Evolutionary conservation across 2,113 vertebrate species (phyloP), one percentile per base, ranked within the genome.

Genomic region (Okapia johnstoni): DNA sequence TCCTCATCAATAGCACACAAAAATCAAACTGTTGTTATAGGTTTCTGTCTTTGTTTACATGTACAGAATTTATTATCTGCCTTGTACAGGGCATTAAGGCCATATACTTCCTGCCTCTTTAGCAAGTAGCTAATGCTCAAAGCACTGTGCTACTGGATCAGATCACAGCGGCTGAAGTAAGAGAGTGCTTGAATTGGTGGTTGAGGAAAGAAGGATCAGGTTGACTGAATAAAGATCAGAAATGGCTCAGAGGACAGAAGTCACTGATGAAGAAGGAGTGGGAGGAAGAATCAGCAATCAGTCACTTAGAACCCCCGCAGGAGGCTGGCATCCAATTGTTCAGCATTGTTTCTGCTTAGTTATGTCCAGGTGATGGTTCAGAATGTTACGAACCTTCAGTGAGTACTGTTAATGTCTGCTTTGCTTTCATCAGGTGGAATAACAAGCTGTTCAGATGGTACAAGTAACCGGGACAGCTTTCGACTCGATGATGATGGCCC

Each of bases 381-480:
- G 36, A 63, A 84, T 16, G 16, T 50, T 61, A 26, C 0, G 25
- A 80, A 17, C 30, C 33, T 85, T 88, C 4, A 0, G 0, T 66
- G 40, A 88, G 5, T 85, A 83, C 23, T 77, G 14, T 93, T 33
- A 92, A 94, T 30, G 87, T 25, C 93, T 73, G 16, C 46, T 97
- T 83, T 89, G 19, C 28, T 97, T 85, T 97, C 98, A 55, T 26
- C 95, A 99, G 99, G 99, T 98, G 99, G 99, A 8, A 98, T 99
- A 93, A 99, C 99, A 96, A 99, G 99, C 89, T 99, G 99, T 90
- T 99, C 99, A 0, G 99, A 99, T 16, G 99, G 99, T 73, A 99
- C 98, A 1, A 99, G 99, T 98, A 99, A 99, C 98, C 99, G 99
- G 97, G 99, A 99, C 96, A 99, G 99, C 96, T 98, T 99, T 52